Evolutionary conservation across 2,797 vertebrate species (phyloP).

Genomic region (Coluber constrictor): DNA sequence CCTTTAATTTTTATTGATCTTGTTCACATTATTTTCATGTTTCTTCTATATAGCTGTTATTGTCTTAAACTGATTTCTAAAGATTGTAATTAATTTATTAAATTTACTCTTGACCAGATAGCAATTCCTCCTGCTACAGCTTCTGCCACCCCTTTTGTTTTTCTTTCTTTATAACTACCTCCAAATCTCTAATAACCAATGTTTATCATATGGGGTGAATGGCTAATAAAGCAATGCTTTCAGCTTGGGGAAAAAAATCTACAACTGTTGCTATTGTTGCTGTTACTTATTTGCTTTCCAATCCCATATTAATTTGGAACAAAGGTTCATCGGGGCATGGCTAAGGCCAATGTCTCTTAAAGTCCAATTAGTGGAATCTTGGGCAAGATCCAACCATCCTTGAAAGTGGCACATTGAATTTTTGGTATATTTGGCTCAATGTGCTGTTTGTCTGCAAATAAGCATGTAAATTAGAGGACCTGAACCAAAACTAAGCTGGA

Average conservation of each 20-base stretch:
- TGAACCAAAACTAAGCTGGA: not conserved
- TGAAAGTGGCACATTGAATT: conserved; percentile 29
- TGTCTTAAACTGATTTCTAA: not conserved
- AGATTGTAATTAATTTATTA: not conserved
- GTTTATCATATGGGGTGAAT: not conserved
- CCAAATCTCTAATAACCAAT: not conserved
- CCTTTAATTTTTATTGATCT: not conserved
- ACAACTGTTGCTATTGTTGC: not conserved
- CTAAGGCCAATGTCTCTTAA: conserved; percentile 46
- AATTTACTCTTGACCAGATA: not conserved
- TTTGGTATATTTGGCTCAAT: conserved; percentile 36
- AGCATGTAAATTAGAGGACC: conserved; percentile 1
- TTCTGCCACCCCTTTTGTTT: not conserved
- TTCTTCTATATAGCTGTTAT: not conserved
- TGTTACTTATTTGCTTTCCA: not conserved
- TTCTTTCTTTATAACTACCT: not conserved
- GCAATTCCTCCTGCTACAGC: not conserved
- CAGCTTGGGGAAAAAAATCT: not conserved
- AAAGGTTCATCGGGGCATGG: conserved; percentile 53
- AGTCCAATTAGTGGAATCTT: conserved; percentile 68
- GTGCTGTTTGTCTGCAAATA: not conserved
- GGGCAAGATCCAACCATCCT: conserved; percentile 56
- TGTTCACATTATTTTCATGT: not conserved
- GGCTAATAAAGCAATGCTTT: not conserved
- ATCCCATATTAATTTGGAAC: conserved; percentile 17